Evolutionary conservation across 2,113 vertebrate genomes (phyloP).

Genomic region (Serinus canaria): DNA sequence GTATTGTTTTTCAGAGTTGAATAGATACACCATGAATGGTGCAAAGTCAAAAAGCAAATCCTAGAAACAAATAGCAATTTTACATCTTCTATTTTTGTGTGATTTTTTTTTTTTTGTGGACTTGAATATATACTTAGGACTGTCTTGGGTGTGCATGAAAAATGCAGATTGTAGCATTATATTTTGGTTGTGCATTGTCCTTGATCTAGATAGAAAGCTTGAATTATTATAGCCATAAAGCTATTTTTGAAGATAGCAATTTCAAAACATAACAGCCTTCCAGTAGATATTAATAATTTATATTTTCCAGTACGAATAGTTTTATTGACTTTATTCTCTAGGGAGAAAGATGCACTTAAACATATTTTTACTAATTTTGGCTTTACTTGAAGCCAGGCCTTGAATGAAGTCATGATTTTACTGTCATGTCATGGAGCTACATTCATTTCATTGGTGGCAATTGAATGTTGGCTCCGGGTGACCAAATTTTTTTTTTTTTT

Average conservation of each 20-base stretch:
- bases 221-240: slow-evolving; percentile 15
- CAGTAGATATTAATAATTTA: slow-evolving; percentile 45
- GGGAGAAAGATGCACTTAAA: slow-evolving; percentile 21
- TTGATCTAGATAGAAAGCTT: slow-evolving; percentile 16
- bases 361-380: slow-evolving; percentile 23
- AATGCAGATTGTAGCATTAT: background rate
- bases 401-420: background rate
- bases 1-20: background rate
- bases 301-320: background rate
- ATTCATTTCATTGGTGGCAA: background rate
- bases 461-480: background rate
- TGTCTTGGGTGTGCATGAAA: background rate
- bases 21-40: background rate
- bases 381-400: background rate
- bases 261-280: slow-evolving; percentile 12
- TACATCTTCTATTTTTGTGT: background rate
- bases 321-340: slow-evolving; percentile 16
- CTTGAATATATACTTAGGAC: background rate
- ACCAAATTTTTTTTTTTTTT: background rate
- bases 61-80: background rate
- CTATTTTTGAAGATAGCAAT: slow-evolving; percentile 8
- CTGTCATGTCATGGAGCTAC: background rate
- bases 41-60: background rate
- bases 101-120: background rate
- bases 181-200: background rate